Evolutionary conservation across 2,888 invertebrate species (phyloP).

Genomic region (Apoda limacodes): DNA sequence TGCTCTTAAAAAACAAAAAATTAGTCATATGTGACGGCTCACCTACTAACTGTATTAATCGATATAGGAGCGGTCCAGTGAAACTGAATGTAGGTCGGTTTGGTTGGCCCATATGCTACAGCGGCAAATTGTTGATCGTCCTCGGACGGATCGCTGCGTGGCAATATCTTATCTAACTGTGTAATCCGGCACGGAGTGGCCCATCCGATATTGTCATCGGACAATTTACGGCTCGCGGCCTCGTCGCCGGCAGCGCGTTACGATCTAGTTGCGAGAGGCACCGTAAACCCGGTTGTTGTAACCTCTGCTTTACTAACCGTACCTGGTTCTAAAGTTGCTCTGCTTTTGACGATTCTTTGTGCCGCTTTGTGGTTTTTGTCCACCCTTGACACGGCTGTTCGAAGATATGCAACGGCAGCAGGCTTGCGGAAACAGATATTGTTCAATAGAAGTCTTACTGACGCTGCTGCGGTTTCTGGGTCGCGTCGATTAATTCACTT

Average conservation of each 20-base stretch:
- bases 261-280: not conserved
- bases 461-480: constrained; percentile 56
- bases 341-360: no score
- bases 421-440: no score
- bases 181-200: constrained; percentile 16
- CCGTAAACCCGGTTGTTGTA: no score
- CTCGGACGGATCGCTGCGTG: constrained; percentile 48
- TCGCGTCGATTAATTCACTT: constrained; percentile 54
- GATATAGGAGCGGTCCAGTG: constrained; percentile 54
- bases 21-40: no score
- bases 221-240: constrained; percentile 17
- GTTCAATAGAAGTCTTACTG: no score
- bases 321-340: no score
- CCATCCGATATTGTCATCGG: constrained; percentile 20
- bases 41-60: no score
- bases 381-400: no score
- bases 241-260: constrained; percentile 4
- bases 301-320: no score
- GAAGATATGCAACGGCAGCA: no score
- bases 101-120: constrained; percentile 60
- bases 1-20: no score
- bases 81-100: constrained; percentile 59
- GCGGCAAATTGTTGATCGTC: constrained; percentile 63
- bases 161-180: constrained; percentile 50
- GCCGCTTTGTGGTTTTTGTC: no score